Percentiles rank a stretch among this genome's conserved stretches.
Evolutionary conservation across 2,113 vertebrate genomes (phyloP).

Genomic region (Ameiurus melas): DNA sequence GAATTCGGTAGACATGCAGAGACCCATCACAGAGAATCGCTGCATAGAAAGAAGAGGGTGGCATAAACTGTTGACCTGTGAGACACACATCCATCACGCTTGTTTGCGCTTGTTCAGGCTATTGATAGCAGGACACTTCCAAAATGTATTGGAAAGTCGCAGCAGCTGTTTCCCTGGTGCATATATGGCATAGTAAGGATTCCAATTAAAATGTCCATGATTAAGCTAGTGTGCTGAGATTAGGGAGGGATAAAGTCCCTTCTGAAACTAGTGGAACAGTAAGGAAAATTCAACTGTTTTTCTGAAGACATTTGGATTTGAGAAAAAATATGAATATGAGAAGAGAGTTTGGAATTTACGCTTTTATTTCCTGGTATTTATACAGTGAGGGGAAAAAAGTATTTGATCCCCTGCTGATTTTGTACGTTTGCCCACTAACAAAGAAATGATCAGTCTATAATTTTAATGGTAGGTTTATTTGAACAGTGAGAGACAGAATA

Average conservation of each 20-base stretch:
- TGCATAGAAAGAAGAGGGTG: neutral
- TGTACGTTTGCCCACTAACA: no score
- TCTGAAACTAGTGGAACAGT: no score
- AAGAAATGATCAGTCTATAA: no score
- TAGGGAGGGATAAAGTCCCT: neutral
- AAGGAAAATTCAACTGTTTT: no score
- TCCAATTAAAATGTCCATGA: neutral
- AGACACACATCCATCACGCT: constrained; percentile 6
- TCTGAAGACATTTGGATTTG: no score
- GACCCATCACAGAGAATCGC: neutral
- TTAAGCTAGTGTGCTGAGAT: neutral
- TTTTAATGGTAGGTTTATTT: no score
- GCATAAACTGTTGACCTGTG: neutral
- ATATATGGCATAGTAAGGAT: neutral
- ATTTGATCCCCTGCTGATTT: no score
- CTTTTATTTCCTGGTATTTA: no score
- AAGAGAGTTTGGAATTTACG: no score
- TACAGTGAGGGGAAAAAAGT: no score
- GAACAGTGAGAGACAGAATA: no score
- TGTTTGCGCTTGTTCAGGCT: neutral
- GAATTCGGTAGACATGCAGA: neutral
- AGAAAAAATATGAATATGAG: no score
- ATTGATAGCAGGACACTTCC: constrained; percentile 24
- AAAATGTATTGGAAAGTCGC: neutral
- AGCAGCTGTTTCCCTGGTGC: constrained; percentile 16